Base-by-base conservation (phyloP, 2,888 invertebrate genomes). In the Lithophane leautieri region DNA sequence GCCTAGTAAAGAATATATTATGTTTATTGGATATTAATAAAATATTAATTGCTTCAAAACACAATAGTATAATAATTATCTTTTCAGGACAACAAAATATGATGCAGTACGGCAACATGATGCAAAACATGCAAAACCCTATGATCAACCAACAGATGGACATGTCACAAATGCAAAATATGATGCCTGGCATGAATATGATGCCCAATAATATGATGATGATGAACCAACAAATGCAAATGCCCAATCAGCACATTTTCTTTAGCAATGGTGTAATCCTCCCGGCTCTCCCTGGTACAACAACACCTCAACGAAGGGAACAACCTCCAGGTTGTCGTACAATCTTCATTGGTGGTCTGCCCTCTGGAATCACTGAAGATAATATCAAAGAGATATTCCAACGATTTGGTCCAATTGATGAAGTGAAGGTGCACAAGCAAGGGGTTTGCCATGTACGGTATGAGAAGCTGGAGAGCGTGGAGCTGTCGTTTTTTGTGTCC, bases 381-480 rank as follows among this genome's bases (percentile, higher is more conserved):
- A 97, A 97, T 99, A 76, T 97, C 97, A 77, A 34, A 58, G 99
- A 99, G 93, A 98, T 99, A 78, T 99, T 99, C 93, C 98, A 98
- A 87, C 97, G 97, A 7, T 99, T 98, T 89, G 95, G 95, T 1
- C 72, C 42, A 0, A 92, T 95, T 54, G 83, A 81, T 6, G 91
- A 93, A 70, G 90, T 95, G 97, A 99, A 62, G 75, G 95, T 99
- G 88, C 98, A 98, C 80, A 98, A 98, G 90, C 99, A 99, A 92
- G 99, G 99, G 88, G 99, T 99, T 89, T 98, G 98, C 89, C 99
- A 99, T 91, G 98, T 99, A 86, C 97, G 99, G 78, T 99, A 98
- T 94, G 98, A 98, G 56, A 97, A 97, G 79, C 98, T 98, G 88
- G 97, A 97, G 9, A 98, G 98, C 82, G 98, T 99, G 0, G 99